Evolutionary conservation across 2,797 vertebrate species (phyloP), one percentile per base, ranked within the genome.

Genomic region (Arctocebus calabarensis): DNA sequence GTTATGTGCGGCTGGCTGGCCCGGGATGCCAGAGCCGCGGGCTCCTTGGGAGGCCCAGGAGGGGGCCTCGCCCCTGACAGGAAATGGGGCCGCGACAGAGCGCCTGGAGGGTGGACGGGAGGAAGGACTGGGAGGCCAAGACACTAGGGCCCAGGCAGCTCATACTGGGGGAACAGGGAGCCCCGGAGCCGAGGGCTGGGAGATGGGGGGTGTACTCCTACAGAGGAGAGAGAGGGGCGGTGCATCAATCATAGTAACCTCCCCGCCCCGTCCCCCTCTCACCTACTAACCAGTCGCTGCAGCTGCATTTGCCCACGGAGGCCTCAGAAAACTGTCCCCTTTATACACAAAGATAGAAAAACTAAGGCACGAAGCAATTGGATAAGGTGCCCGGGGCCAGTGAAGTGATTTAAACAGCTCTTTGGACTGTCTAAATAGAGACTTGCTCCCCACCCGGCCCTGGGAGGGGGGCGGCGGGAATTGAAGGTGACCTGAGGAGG

Each of bases 1-100:
- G 97, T 98, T 98, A 98, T 94, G 85, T 89, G 95, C 74, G 64
- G 73, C 84, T 29, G 73, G 79, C 90, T 29, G 73, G 79, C 90
- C 22, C 0, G 25, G 77, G 93, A 70, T 93, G 95, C 95, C 96
- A 91, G 75, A 45, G 64, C 79, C 29, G 52, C 81, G 75, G 95
- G 66, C 79, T 84, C 89, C 83, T 66, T 25, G 87, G 79, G 91
- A 93, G 94, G 95, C 96, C 93, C 29, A 1, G 84, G 87, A 92
- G 84, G 96, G 96, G 87, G 75, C 95, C 94, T 95, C 73, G 59
- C 90, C 95, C 84, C 87, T 86, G 87, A 95, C 95, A 96, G 96
- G 96, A 97, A 97, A 92, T 90, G 90, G 95, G 94, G 87, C 95
- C 73, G 52, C 45, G 52, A 48, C 79, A 9, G 84, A 77, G 90